Percentiles rank a stretch among this genome's conserved stretches.
Conservation (phyloP, 2,888 invertebrate genomes). For the Nomada fucata region DNA sequence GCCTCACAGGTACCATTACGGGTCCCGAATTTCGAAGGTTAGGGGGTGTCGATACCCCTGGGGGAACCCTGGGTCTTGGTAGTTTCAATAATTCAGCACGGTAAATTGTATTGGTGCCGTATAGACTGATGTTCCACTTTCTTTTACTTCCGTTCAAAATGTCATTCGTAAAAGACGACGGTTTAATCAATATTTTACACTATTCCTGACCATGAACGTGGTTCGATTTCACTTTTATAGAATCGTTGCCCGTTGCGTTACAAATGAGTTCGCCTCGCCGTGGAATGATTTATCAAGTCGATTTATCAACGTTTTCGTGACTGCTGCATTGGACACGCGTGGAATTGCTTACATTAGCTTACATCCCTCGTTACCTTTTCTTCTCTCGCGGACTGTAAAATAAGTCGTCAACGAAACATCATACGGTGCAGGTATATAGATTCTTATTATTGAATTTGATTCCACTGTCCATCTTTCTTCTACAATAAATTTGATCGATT, state of each 20-base stretch:
- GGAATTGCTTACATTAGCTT: conserved; percentile 26
- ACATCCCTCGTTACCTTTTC: too few species aligned
- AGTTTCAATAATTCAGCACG: conserved; percentile 80
- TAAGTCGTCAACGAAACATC: too few species aligned
- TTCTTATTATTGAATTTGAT: too few species aligned
- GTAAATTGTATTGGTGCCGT: conserved; percentile 79
- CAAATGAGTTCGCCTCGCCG: conserved; percentile 16
- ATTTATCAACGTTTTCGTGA: not conserved
- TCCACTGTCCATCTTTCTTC: too few species aligned
- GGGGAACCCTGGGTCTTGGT: conserved; percentile 78
- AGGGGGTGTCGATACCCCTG: conserved; percentile 81
- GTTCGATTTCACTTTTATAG: conserved; percentile 51
- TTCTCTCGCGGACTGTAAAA: not conserved
- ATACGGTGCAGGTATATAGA: too few species aligned
- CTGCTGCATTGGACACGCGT: not conserved
- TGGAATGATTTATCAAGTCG: conserved; percentile 41
- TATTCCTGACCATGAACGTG: conserved; percentile 21
- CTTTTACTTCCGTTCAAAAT: conserved; percentile 48
- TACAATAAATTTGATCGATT: too few species aligned
- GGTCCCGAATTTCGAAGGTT: conserved; percentile 75
- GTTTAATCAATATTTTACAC: conserved; percentile 52
- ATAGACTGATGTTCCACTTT: conserved; percentile 63
- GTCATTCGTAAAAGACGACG: conserved; percentile 47
- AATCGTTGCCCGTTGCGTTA: conserved; percentile 9
- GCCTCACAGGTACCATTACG: conserved; percentile 70